Evolutionary conservation across 2,888 invertebrate species (phyloP).

Genomic region (Ormyrus pomaceus): DNA sequence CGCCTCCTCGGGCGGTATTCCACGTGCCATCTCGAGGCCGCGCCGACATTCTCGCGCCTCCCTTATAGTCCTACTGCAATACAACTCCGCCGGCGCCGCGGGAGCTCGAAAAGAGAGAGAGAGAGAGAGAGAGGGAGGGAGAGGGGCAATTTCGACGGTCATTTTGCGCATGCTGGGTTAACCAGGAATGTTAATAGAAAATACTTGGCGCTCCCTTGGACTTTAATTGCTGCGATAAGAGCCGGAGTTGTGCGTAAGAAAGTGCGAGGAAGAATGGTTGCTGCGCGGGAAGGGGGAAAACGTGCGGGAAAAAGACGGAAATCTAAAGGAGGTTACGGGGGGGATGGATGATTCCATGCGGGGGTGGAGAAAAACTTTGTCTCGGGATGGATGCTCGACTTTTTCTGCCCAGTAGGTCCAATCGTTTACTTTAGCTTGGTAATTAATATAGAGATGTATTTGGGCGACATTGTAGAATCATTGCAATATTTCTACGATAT

Average conservation of each 20-base stretch:
- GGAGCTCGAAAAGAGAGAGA: not conserved
- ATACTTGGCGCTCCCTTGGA: conserved; percentile 68
- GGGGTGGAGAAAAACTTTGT: not conserved
- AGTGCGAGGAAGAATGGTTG: conserved; percentile 41
- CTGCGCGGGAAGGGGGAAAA: not conserved
- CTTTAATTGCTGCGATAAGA: conserved; percentile 68
- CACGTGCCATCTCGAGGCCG: not conserved
- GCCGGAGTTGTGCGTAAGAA: not conserved
- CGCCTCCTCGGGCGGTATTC: not conserved
- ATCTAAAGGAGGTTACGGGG: not conserved
- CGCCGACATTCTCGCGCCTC: not conserved
- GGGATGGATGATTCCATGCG: not conserved
- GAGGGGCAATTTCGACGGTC: conserved; percentile 68
- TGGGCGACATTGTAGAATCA: too few relatives aligned
- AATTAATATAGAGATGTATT: too few relatives aligned
- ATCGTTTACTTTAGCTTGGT: too few relatives aligned
- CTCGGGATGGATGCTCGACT: too few relatives aligned
- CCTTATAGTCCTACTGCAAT: conserved; percentile 4
- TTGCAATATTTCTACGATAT: too few relatives aligned
- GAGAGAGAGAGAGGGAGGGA: conserved; percentile 20
- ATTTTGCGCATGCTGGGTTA: conserved; percentile 70
- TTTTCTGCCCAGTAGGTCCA: too few relatives aligned
- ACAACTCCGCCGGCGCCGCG: not conserved
- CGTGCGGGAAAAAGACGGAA: not conserved
- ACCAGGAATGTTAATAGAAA: conserved; percentile 74